A percentile compares a stretch with the other conserved stretches of the same genome.
Conservation (phyloP, 2,113 vertebrate species). For the Hemiprocne comata region DNA sequence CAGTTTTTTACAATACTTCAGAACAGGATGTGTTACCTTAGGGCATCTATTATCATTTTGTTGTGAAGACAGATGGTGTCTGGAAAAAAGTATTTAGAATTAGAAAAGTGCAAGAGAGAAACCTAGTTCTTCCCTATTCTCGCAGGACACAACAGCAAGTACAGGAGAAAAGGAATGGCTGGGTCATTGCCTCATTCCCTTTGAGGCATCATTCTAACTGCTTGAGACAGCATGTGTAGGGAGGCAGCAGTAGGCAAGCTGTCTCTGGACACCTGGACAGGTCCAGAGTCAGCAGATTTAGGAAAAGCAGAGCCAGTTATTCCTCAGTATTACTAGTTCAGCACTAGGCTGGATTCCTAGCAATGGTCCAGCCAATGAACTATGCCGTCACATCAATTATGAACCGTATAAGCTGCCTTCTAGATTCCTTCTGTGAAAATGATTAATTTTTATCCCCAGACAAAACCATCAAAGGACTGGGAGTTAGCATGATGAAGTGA, state of each 20-base stretch:
- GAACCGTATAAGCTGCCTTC: neutral
- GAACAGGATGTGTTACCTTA: neutral
- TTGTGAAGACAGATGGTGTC: neutral
- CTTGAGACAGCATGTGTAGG: neutral
- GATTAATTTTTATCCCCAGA: neutral
- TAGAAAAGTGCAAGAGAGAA: neutral
- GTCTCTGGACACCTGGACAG: neutral
- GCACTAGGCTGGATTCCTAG: neutral
- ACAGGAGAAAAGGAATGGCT: neutral
- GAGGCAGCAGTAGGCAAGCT: neutral
- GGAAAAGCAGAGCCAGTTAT: neutral
- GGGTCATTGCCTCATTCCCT: neutral
- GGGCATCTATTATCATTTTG: neutral
- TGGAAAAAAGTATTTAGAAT: neutral
- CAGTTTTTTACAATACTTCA: neutral
- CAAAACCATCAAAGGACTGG: neutral
- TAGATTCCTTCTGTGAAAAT: neutral
- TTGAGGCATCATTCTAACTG: neutral
- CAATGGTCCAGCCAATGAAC: neutral
- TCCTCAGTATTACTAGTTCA: neutral
- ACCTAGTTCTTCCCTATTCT: neutral
- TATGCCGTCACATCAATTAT: neutral
- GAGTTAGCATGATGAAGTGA: neutral
- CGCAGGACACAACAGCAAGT: neutral
- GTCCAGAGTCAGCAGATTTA: fast-evolving